These are phyloP conservation scores for Tragelaphus buxtoni DNA, from an alignment of 2,113 vertebrate genomes.

Conservation along the genomic window DNA sequence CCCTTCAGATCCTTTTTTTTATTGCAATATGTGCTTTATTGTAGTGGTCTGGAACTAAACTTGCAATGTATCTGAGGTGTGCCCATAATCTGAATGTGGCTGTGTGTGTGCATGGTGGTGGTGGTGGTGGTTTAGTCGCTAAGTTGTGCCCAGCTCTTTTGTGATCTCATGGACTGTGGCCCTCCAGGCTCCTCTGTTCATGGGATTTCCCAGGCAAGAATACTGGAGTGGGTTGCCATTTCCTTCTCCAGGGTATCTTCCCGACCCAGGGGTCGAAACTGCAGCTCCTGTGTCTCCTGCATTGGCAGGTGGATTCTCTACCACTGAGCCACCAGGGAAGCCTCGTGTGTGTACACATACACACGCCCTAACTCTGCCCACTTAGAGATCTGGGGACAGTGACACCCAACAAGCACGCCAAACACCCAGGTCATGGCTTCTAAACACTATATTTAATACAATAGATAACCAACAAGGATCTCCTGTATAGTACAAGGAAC, in stretches of 20 bases:
- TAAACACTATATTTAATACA: background rate
- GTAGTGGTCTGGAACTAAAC: background rate
- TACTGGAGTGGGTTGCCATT: background rate
- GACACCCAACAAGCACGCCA: background rate
- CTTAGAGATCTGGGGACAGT: background rate
- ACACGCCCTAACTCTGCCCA: background rate
- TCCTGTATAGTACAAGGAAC: background rate
- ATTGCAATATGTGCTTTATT: background rate
- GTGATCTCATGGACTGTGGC: background rate
- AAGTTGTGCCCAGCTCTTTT: background rate
- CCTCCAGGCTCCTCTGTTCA: background rate
- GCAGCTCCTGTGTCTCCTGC: background rate
- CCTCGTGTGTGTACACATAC: background rate
- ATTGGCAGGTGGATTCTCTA: background rate
- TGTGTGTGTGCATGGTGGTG: background rate
- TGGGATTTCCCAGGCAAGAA: background rate
- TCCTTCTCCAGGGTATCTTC: background rate
- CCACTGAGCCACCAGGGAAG: background rate
- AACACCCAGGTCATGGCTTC: background rate
- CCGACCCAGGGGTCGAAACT: background rate
- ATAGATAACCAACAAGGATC: background rate
- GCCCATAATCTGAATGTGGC: background rate
- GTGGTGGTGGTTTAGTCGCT: background rate
- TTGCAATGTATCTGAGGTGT: background rate
- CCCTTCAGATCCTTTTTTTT: background rate